Evolutionary conservation across 1,140 invertebrate species (phyloP), one percentile per base, ranked within the genome.

Genomic region (Plectrocnemia conspersa): DNA sequence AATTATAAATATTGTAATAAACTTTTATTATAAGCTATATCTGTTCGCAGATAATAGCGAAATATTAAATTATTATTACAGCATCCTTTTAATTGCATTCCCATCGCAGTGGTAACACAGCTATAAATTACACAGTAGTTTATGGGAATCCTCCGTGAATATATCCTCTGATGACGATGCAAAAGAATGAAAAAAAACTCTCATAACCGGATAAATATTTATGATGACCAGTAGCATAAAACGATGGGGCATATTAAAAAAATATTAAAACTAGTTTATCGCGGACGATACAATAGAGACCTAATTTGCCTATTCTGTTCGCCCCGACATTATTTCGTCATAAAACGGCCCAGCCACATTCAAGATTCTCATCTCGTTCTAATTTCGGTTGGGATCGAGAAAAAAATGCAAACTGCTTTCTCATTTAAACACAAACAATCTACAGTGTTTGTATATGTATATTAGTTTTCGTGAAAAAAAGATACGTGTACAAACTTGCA

Each of bases 201-300:
- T 56, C 46, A 55, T 48, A 56, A 60, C 54, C 41, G 52, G 54
- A 56, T 56, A 56, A 44, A 60, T 60, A 60, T 60, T 60, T 60
- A 60, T 56, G 50, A 55, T 56, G 54, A 60, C 58, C 58, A 55
- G 58, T 49, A 44, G 21, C 13, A 56, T 50, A 46, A 54, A 29
- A 45, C 50, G 44, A 46, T 40, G 35, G 42, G 25, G 49, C 58
- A 44, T 60, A 60, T 60, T 60, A 60, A 60, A 56, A 60, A 56
- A 56, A 60, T 60, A 60, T 60, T 60, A 60, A 46, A 60, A 60
- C 58, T 60, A 60, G 58, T 60, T 60, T 60, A 60, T 60, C 58
- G 49, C 50, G 19, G 27, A 33, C 0, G 50, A 24, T 3, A 60
- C 58, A 60, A 60, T 60, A 40, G 54, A 24, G 11, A 50, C 58